Conservation (phyloP, 2,888 invertebrate species). For the Clistopyga incitator region DNA sequence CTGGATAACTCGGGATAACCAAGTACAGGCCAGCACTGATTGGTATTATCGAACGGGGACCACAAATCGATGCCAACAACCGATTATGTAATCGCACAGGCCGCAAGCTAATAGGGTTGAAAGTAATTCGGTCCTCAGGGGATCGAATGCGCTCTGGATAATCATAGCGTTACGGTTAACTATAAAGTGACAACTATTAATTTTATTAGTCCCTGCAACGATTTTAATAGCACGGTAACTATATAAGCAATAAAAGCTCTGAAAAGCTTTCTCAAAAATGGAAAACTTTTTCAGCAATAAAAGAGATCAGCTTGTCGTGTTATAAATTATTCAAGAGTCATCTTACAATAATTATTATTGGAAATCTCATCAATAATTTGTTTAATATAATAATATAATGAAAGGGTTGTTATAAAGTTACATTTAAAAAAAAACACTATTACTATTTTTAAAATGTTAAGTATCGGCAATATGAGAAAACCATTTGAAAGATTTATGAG, state of each 20-base stretch:
- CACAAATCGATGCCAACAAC: neutral
- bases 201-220: too few species aligned
- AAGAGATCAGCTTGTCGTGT: neutral
- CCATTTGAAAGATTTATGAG: too few species aligned
- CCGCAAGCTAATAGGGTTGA: conserved; percentile 7
- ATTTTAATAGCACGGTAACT: too few species aligned
- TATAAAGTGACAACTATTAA: too few species aligned
- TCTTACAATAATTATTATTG: neutral
- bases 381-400: too few species aligned
- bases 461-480: too few species aligned
- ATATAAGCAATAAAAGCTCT: too few species aligned
- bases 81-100: conserved; percentile 30
- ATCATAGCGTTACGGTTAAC: neutral
- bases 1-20: neutral
- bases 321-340: neutral
- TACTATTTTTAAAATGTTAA: too few species aligned
- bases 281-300: neutral
- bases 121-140: neutral
- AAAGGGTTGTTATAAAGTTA: too few species aligned
- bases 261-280: too few species aligned
- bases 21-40: neutral
- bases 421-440: too few species aligned
- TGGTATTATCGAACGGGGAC: neutral
- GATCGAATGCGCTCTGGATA: neutral
- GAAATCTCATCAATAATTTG: too few species aligned